Evolutionary conservation across 2,888 invertebrate species (phyloP), one percentile per base, ranked within the genome.

Genomic region (Vanessa cardui): DNA sequence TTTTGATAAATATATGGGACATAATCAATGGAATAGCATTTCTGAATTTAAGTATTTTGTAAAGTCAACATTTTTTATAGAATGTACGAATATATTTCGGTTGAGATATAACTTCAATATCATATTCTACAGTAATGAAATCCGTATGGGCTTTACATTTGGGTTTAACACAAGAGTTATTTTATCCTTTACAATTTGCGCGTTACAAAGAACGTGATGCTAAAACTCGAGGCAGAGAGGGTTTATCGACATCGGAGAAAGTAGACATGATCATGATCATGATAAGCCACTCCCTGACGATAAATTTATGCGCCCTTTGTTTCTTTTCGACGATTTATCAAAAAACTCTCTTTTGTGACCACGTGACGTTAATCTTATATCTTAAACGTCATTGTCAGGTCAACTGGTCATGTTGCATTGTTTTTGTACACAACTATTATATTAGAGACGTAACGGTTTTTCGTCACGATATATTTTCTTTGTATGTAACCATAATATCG

Each of bases 231-330:
- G 72, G 72, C 61, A 72, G 76, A 76, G 76, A 77, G 78, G 79
- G 69, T 69, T 70, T 79, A 81, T 80, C 83, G 86, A 84, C 83
- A 86, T 85, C 79, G 79, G 90, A 87, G 92, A 92, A 91, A 91
- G 91, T 88, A 82, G 79, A 77, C 82, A 75, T 79, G 85, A 90
- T 90, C 90, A 74, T 71, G 72, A 70, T 73, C 74, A 83, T 85
- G 90, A 91, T 91, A 91, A 89, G 86, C 83, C 80, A 79, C 82
- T 78, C 79, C 79, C 78, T 76, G 79, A 74, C 85, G 83, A 86
- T 88, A 86, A 90, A 90, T 92, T 90, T 91, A 91, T 91, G 86
- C 84, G 87, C 82, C 88, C 89, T 92, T 92, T 92, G 90, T 91
- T 89, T 89, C 88, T 89, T 89, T 89, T 87, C 85, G 78, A 82